These are phyloP conservation scores for Syngnathus rostellatus DNA, from an alignment of 2,797 vertebrate species.

Conservation along the genomic window DNA sequence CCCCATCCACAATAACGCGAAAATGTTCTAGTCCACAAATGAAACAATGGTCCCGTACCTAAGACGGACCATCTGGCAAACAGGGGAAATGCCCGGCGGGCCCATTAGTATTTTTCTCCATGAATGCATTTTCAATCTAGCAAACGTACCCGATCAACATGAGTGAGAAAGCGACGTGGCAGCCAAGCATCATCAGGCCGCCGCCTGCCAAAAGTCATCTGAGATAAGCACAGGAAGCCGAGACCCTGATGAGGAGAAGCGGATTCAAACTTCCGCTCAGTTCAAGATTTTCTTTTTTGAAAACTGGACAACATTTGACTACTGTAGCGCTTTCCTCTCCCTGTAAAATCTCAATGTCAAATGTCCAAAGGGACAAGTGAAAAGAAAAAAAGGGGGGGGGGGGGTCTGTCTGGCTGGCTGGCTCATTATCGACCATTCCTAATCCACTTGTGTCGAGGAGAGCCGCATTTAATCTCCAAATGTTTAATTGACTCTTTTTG, in stretches of 20 bases:
- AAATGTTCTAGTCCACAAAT: neutral
- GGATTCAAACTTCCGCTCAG: neutral
- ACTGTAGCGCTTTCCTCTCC: neutral
- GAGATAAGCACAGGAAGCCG: neutral
- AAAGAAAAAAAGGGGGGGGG: no score
- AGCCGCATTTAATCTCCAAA: constrained; percentile 52
- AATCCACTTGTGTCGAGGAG: constrained; percentile 48
- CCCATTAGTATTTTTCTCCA: no score
- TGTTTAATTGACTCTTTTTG: constrained; percentile 55
- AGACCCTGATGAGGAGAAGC: neutral
- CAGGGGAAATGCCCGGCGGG: no score
- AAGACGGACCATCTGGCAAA: no score
- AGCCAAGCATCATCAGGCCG: no score
- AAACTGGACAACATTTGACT: neutral
- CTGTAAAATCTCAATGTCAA: constrained; percentile 4
- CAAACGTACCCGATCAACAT: no score
- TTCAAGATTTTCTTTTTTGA: no score
- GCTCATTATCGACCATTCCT: constrained; percentile 44
- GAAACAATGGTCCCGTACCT: no score
- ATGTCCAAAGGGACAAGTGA: neutral
- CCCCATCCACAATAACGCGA: neutral
- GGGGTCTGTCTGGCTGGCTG: neutral
- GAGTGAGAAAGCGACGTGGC: no score
- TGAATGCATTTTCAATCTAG: no score
- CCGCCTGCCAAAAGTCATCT: neutral